Evolutionary conservation across 2,797 vertebrate species (phyloP).

Genomic region (Enteromius fasciolatus): DNA sequence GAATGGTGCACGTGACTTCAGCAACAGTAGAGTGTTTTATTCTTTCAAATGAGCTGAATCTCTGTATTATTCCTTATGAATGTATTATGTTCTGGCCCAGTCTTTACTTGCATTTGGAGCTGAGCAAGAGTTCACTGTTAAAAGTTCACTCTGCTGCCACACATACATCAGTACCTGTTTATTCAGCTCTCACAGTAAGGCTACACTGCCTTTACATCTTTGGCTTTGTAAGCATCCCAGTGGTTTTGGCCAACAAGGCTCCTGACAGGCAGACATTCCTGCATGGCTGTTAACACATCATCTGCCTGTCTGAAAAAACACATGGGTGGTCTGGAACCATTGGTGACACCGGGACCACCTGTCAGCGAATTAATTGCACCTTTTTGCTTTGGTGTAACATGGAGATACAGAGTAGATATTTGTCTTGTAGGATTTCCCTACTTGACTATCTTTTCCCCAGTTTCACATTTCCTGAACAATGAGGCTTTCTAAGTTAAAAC

Average conservation of each 20-base stretch:
- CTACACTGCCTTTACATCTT: not conserved
- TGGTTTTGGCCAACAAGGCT: conserved; percentile 2
- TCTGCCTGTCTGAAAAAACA: conserved; percentile 34
- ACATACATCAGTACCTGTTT: conserved; percentile 7
- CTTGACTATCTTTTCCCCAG: not conserved
- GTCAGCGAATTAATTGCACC: not conserved
- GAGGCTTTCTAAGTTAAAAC: not conserved
- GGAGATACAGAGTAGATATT: not conserved
- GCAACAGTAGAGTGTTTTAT: not conserved
- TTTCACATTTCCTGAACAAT: not conserved
- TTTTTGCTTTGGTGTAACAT: not conserved
- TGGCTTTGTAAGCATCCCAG: not conserved
- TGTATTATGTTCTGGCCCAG: not conserved
- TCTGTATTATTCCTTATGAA: not conserved
- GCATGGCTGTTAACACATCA: conserved; percentile 16
- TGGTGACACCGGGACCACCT: conserved; percentile 29
- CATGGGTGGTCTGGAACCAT: conserved; percentile 7
- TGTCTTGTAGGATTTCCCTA: conserved; percentile 8
- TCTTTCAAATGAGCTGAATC: not conserved
- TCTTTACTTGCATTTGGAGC: not conserved
- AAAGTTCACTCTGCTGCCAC: not conserved
- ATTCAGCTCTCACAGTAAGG: conserved; percentile 17
- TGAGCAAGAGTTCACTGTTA: not conserved
- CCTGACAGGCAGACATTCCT: conserved; percentile 2
- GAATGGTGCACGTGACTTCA: not conserved